Conservation (phyloP, 2,797 vertebrate species). For the Clamator glandarius region DNA sequence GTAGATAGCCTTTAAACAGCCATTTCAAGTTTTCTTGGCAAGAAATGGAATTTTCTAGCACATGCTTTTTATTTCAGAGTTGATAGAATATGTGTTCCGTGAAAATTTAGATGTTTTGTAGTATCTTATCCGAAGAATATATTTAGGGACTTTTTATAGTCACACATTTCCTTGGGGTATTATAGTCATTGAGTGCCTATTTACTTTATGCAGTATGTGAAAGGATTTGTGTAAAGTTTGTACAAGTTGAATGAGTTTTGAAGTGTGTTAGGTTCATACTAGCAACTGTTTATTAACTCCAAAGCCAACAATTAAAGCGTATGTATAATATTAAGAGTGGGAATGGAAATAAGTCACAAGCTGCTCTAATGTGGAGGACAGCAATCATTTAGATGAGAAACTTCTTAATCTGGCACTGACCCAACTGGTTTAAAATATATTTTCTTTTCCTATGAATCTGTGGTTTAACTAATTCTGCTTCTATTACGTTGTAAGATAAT, state of each 20-base stretch:
- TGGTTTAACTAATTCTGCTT: background rate
- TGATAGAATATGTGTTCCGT: background rate
- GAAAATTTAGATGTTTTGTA: background rate
- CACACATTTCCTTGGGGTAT: background rate
- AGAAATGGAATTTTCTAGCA: background rate
- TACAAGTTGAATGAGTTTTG: background rate
- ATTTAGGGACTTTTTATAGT: background rate
- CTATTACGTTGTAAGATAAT: background rate
- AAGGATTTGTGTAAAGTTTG: background rate
- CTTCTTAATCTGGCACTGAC: background rate
- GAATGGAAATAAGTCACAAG: background rate
- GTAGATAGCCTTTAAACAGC: background rate
- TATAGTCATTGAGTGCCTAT: background rate
- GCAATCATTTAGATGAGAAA: background rate
- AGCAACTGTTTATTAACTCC: background rate
- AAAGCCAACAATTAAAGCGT: background rate
- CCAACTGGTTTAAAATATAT: background rate
- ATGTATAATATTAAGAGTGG: conserved; percentile 27
- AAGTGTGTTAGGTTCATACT: background rate
- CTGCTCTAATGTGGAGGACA: background rate
- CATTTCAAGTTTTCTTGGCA: background rate
- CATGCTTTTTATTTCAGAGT: background rate
- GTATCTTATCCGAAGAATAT: background rate
- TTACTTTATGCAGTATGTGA: background rate
- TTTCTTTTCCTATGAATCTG: background rate